Evolutionary conservation across 1,140 invertebrate species (phyloP).

Genomic region (Berghia stephanieae): DNA sequence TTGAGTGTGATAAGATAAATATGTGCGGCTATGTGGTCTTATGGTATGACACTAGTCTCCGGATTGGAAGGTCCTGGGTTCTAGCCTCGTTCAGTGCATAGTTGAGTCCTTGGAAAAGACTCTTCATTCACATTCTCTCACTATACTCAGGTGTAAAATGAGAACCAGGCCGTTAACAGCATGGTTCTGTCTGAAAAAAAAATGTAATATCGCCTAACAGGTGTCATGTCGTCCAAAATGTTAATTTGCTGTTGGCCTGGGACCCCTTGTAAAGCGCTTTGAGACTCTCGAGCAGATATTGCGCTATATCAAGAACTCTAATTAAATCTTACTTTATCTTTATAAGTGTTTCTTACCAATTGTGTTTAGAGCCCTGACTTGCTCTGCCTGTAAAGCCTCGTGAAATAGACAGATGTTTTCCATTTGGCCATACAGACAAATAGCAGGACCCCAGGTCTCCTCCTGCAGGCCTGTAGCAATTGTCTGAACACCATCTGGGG

Average conservation of each 20-base stretch:
- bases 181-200: neutral
- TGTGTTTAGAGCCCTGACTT: constrained; percentile 65
- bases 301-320: too few relatives aligned
- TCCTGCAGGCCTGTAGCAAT: constrained; percentile 71
- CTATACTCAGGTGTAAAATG: too few relatives aligned
- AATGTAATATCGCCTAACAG: neutral
- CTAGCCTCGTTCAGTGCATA: too few relatives aligned
- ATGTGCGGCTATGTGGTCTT: too few relatives aligned
- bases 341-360: constrained; percentile 56
- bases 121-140: too few relatives aligned
- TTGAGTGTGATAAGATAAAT: neutral
- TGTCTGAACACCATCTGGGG: constrained; percentile 49
- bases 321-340: too few relatives aligned
- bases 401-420: constrained; percentile 70
- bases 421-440: constrained; percentile 69
- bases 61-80: too few relatives aligned
- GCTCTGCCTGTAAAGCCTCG: constrained; percentile 64
- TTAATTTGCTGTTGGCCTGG: neutral
- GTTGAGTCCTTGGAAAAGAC: too few relatives aligned
- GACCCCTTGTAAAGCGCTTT: neutral
- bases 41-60: too few relatives aligned
- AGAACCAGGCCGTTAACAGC: too few relatives aligned
- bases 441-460: constrained; percentile 69
- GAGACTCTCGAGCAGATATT: too few relatives aligned
- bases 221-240: neutral